phyloP scores from a whole-genome alignment of 2,113 vertebrate species.

The Uropsilus gracilis region DNA sequence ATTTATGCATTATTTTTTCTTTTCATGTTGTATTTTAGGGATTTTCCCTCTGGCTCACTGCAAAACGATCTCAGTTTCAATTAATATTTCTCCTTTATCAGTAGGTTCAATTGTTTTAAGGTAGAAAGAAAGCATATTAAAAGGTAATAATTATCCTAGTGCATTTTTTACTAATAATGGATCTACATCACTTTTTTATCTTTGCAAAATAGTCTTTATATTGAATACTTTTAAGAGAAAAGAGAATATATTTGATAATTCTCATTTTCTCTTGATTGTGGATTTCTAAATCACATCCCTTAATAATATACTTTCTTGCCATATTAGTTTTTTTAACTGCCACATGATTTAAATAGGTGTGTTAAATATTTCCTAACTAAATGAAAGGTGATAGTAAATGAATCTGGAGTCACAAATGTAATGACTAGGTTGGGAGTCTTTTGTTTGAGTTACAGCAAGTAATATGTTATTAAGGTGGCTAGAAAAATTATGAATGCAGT shows the following conservation, averaged over 20 bases:
- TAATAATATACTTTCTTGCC: neutral
- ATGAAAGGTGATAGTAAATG: neutral
- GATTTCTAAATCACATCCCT: neutral
- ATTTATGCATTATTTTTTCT: slow-evolving; percentile 43
- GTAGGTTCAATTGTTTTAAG: slow-evolving; percentile 49
- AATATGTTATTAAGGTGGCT: neutral
- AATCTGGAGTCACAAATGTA: neutral
- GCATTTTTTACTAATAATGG: neutral
- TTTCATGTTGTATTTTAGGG: slow-evolving; percentile 57
- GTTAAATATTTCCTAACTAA: slow-evolving; percentile 16
- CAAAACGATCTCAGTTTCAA: slow-evolving; percentile 35
- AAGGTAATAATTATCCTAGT: slow-evolving; percentile 41
- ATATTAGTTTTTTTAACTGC: neutral
- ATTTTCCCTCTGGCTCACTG: slow-evolving; percentile 42
- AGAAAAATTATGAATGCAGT: neutral
- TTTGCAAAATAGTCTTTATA: slow-evolving; percentile 33
- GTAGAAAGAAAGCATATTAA: slow-evolving; percentile 49
- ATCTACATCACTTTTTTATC: slow-evolving; percentile 16
- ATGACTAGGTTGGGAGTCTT: neutral
- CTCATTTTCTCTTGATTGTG: slow-evolving; percentile 13
- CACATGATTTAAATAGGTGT: neutral
- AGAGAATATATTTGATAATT: slow-evolving; percentile 34
- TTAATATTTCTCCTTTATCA: slow-evolving; percentile 54
- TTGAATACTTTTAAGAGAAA: slow-evolving; percentile 17
- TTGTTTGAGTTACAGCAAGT: neutral